These are phyloP conservation scores for Pterocles burchelli DNA, from an alignment of 2,113 vertebrate species.

Conservation along the genomic window DNA sequence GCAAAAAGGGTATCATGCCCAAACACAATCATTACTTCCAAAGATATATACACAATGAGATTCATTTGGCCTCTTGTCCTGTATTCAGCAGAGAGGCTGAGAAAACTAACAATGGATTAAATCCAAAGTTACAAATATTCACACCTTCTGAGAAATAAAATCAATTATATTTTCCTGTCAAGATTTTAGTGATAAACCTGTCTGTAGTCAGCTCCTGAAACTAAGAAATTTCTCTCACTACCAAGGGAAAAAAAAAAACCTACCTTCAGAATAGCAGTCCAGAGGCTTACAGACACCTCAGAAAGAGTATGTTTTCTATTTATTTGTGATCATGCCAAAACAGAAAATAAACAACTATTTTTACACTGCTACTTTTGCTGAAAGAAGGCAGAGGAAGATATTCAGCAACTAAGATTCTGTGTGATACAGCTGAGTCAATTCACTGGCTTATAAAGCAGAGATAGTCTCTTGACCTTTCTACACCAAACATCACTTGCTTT, in stretches of 20 bases:
- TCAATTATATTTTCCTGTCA: not conserved
- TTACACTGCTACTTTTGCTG: not conserved
- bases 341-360: conserved; percentile 3
- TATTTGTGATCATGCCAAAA: not conserved
- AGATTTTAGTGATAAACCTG: not conserved
- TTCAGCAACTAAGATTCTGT: not conserved
- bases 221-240: not conserved
- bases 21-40: not conserved
- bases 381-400: not conserved
- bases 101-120: not conserved
- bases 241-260: not conserved
- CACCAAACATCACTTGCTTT: not conserved
- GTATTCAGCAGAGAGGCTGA: not conserved
- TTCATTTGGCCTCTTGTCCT: not conserved
- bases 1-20: not conserved
- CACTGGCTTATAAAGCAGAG: not conserved
- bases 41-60: not conserved
- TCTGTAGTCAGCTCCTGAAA: not conserved
- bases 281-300: not conserved
- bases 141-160: not conserved
- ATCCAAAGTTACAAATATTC: not conserved
- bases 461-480: not conserved
- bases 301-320: not conserved
- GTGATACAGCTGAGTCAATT: not conserved
- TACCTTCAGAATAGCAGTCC: not conserved